Evolutionary conservation across 2,797 vertebrate genomes (phyloP), one percentile per base, ranked within the genome.

Genomic region (Sebastes hubbsi): DNA sequence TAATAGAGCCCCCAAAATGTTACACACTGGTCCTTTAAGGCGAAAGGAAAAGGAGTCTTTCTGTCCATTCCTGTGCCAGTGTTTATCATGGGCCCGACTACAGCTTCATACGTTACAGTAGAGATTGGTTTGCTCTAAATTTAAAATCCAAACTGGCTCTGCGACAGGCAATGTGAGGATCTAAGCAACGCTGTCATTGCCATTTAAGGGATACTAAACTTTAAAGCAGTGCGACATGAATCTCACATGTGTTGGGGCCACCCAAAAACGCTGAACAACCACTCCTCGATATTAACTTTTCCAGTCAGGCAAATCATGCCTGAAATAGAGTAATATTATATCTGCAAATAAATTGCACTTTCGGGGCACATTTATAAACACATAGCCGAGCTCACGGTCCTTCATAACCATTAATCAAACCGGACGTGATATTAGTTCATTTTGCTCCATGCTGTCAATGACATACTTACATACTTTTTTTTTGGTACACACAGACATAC

Each of bases 221-320:
- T 77, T 61, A 78, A 30, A n/a, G 25, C 59, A 73, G 77, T n/a
- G 11, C 18, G 76, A 90, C 78, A 54, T 77, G 82, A 61, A 82
- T 91, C 86, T 88, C 80, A 84, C 82, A 88, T 82, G 74, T 86
- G 86, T 52, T n/a, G 72, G 60, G 93, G 91, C 93, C 93, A 95
- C 92, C 90, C 93, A 94, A 88, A 94, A 94, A 88, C 62, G 88
- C 91, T 91, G 87, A 93, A 87, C 87, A 89, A 75, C 79, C 90
- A 88, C 83, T 89, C 82, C 68, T 91, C 82, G 89, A 91, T 95
- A 93, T 93, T 93, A 93, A 92, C 90, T 94, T 94, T 94, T 93
- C 90, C 91, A 94, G 77, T 91, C 90, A 89, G 82, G 92, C 90
- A 92, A 86, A 94, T 93, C 91, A 85, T 79, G 79, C 77, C 82